These are phyloP conservation scores for Drosophila oshimai DNA, from an alignment of 1,140 invertebrate genomes.

Conservation along the genomic window DNA sequence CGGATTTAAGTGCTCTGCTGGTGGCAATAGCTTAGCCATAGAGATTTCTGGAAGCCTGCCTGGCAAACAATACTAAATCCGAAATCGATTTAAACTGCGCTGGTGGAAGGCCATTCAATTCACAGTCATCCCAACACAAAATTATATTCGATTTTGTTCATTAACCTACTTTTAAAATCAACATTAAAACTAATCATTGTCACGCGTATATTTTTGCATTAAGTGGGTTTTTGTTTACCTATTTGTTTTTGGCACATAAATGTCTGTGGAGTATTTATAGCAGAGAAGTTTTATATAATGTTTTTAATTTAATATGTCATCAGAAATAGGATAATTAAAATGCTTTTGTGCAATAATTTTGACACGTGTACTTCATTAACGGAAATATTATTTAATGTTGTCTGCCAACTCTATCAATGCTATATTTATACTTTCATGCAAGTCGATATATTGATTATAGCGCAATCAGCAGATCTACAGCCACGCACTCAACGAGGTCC, in stretches of 20 bases:
- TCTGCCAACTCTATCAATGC: not conserved
- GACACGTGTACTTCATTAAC: too few species aligned
- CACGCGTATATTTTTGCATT: not conserved
- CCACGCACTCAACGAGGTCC: constrained; percentile 8
- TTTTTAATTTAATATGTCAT: too few species aligned
- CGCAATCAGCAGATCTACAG: constrained; percentile 18
- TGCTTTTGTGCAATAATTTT: too few species aligned
- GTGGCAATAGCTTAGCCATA: not conserved
- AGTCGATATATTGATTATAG: constrained; percentile 38
- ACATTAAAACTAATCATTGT: not conserved
- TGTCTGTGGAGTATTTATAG: too few species aligned
- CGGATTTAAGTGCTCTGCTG: constrained; percentile 14
- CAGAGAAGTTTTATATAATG: too few species aligned
- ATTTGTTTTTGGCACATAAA: not conserved
- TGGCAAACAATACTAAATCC: not conserved
- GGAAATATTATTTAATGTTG: too few species aligned
- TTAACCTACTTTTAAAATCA: not conserved
- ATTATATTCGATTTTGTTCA: not conserved
- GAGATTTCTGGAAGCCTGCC: not conserved
- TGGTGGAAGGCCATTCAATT: not conserved
- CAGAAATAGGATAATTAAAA: too few species aligned
- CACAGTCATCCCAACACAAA: not conserved
- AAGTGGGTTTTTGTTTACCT: not conserved
- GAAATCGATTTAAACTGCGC: constrained; percentile 8
- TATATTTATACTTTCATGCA: not conserved